Evolutionary conservation across 2,113 vertebrate genomes (phyloP).

Genomic region (Chionomys nivalis): DNA sequence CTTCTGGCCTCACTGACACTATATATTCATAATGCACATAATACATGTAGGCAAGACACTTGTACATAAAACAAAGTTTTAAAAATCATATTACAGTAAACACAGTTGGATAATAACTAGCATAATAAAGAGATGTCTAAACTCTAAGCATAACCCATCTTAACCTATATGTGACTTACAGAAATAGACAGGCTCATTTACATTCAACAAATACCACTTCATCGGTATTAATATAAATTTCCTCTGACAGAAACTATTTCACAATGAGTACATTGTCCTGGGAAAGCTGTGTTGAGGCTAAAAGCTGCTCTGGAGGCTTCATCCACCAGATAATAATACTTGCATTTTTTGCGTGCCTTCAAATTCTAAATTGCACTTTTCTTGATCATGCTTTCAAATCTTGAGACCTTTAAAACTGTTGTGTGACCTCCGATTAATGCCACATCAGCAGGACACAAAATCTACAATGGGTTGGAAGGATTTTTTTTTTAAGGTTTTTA

Average conservation of each 20-base stretch:
- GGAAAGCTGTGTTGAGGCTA: background rate
- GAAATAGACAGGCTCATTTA: background rate
- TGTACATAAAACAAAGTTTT: background rate
- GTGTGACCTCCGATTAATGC: background rate
- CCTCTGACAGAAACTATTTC: slow-evolving; percentile 14
- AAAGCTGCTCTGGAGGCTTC: background rate
- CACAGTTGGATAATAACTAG: background rate
- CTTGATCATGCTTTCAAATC: background rate
- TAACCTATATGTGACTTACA: slow-evolving; percentile 1
- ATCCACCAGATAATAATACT: background rate
- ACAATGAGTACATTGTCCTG: background rate
- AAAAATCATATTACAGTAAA: background rate
- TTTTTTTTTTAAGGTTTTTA: too few relatives aligned
- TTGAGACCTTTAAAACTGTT: slow-evolving; percentile 2
- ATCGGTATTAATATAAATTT: background rate
- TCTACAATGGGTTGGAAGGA: background rate
- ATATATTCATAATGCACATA: background rate
- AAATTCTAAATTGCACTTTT: slow-evolving; percentile 34
- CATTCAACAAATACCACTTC: slow-evolving; percentile 27
- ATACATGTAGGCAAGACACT: background rate
- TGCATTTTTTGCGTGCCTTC: background rate
- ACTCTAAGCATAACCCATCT: background rate
- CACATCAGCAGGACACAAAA: background rate
- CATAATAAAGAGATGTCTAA: slow-evolving; percentile 43
- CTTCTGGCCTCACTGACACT: background rate